Percentiles rank a stretch among this genome's conserved stretches.
These are phyloP conservation scores for Ophion ventricosus DNA, from an alignment of 2,888 invertebrate species.

Conservation along the genomic window DNA sequence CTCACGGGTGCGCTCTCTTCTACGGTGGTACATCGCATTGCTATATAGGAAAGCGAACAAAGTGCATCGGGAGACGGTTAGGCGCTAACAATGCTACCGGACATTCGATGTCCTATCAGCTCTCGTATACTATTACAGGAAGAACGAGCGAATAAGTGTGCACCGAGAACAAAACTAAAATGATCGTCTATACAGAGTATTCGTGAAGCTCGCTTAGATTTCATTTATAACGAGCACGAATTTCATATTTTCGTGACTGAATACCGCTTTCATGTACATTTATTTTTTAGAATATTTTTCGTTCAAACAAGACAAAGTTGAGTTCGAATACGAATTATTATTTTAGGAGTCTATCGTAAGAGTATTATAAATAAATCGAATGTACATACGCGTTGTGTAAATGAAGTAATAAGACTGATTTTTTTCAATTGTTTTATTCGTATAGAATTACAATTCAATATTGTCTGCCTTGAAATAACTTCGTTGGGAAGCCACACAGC, in stretches of 20 bases:
- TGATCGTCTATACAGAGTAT: slow-evolving; percentile 2
- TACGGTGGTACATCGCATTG: slow-evolving; percentile 68
- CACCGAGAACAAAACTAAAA: slow-evolving; percentile 22
- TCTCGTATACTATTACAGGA: slow-evolving; percentile 28
- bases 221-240: slow-evolving; percentile 1
- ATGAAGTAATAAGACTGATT: too few species aligned
- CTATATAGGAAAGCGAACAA: slow-evolving; percentile 74
- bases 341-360: too few species aligned
- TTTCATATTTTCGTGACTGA: slow-evolving; percentile 6
- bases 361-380: too few species aligned
- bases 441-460: too few species aligned
- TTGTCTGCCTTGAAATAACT: too few species aligned
- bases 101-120: slow-evolving; percentile 63
- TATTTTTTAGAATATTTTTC: not conserved
- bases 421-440: too few species aligned
- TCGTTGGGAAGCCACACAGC: too few species aligned
- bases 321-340: too few species aligned
- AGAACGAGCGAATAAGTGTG: slow-evolving; percentile 5
- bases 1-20: slow-evolving; percentile 33
- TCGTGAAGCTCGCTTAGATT: not conserved
- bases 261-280: not conserved
- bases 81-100: slow-evolving; percentile 74
- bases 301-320: too few species aligned
- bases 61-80: slow-evolving; percentile 69
- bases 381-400: too few species aligned